Conservation (phyloP, 1,140 invertebrate genomes). For the Bombus superbus region DNA sequence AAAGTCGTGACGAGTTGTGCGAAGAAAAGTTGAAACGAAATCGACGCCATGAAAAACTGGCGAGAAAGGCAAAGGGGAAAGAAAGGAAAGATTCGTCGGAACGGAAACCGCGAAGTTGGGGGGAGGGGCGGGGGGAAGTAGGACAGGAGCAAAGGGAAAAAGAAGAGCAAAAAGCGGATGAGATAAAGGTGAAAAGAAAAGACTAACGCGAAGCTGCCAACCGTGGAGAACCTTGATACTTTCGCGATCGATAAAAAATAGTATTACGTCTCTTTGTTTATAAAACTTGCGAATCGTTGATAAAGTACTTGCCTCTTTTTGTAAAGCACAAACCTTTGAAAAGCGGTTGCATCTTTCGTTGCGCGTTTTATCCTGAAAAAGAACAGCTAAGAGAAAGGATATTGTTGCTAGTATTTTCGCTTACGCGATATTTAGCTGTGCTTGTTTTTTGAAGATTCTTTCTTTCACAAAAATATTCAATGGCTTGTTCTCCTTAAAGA, state of each 20-base stretch:
- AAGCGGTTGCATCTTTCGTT: neutral
- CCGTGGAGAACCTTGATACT: slow-evolving; percentile 21
- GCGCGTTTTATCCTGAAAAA: neutral
- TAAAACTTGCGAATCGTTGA: slow-evolving; percentile 13
- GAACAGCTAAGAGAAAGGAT: neutral
- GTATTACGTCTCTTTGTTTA: slow-evolving; percentile 30
- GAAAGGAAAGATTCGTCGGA: slow-evolving; percentile 32
- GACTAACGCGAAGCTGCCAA: slow-evolving; percentile 11
- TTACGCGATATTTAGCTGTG: neutral
- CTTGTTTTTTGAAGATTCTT: neutral
- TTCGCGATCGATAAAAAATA: slow-evolving; percentile 34
- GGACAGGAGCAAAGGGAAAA: neutral
- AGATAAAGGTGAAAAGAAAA: slow-evolving; percentile 38
- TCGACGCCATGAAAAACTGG: slow-evolving; percentile 3
- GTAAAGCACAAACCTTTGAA: neutral
- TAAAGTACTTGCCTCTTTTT: neutral
- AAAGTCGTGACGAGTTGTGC: slow-evolving; percentile 1
- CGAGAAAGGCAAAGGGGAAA: neutral
- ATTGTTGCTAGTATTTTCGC: too few relatives aligned
- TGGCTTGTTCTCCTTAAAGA: neutral
- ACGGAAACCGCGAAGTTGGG: slow-evolving; percentile 36
- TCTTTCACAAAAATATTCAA: neutral
- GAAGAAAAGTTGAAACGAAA: slow-evolving; percentile 25
- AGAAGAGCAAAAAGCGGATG: neutral
- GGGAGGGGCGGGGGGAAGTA: too few relatives aligned